Evolutionary conservation across 2,888 invertebrate genomes (phyloP).

Genomic region (Gryllus longicercus): DNA sequence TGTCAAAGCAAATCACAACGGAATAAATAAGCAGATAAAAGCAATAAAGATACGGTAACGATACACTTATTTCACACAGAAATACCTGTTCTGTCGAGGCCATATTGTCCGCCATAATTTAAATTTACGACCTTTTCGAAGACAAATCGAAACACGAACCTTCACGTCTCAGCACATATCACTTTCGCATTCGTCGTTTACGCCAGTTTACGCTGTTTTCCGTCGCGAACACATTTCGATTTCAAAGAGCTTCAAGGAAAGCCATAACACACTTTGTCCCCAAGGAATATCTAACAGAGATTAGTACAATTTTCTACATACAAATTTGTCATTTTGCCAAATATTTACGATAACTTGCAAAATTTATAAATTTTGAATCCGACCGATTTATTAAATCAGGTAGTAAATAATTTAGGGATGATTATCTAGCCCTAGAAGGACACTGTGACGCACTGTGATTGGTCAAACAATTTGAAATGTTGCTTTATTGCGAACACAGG

Average conservation of each 20-base stretch:
- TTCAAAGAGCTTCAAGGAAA: not conserved
- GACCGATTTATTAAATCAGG: too few relatives aligned
- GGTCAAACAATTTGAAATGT: constrained; percentile 35
- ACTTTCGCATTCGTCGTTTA: not conserved
- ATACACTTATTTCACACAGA: not conserved
- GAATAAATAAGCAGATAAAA: not conserved
- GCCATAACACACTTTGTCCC: not conserved
- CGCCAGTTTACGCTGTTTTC: not conserved
- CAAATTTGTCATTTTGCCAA: too few relatives aligned
- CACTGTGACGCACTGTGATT: too few relatives aligned
- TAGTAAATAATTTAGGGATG: too few relatives aligned
- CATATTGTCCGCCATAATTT: constrained; percentile 25
- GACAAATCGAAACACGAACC: not conserved
- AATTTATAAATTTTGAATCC: too few relatives aligned
- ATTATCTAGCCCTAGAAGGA: too few relatives aligned
- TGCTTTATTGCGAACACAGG: constrained; percentile 23
- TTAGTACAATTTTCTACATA: too few relatives aligned
- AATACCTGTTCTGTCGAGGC: constrained; percentile 27
- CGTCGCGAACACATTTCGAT: not conserved
- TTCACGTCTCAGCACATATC: too few relatives aligned
- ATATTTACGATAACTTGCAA: too few relatives aligned
- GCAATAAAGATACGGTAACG: not conserved
- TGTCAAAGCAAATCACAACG: too few relatives aligned
- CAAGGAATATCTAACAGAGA: too few relatives aligned
- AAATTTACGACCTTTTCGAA: not conserved